Base-by-base conservation (phyloP, 2,888 invertebrate species). In the Leptothorax acervorum region DNA sequence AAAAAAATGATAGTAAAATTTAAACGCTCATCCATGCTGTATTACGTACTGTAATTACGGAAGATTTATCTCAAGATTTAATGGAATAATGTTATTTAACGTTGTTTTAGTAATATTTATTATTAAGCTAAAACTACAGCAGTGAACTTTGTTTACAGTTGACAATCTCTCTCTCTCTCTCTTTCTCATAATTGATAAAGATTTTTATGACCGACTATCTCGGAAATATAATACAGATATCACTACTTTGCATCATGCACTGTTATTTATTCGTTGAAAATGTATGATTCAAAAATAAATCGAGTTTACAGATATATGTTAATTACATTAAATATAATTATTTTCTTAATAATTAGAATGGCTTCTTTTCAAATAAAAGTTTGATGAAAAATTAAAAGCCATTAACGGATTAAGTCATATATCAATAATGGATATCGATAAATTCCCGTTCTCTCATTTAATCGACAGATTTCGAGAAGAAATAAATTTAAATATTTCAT, bases 51-150 rank as follows among this genome's bases (percentile, higher is more conserved):
- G 23, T 23, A 23, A 23, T 23, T 23, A 23, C 23, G 23, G 23
- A 23, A 23, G 0, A 0, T 23, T 23, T 23, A 23, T 15, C 8
- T 35, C 4, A 1, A n/a, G 2, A 18, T n/a, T 68, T 53, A 68
- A 11, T 18, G 31, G 48, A 15, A 4, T 39, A 71, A 42, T 28
- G 28, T 57, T 87, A 84, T 82, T 39, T 84, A 82, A 81, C 65
- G 73, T 12, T 2, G 3, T 57, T 57, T 57, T 57, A 12, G 2
- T 23, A 28, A 57, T 57, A 2, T 57, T 11, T 45, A 35, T 31
- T 68, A 63, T 15, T 62, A 35, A 63, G 74, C 51, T 11, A 31
- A 11, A 18, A 18, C 15, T 55, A 15, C 9, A 66, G 45, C 51
- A 48, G 23, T 73, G 35, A 76, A 78, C 45, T 31, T 35, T 12